A percentile compares a stretch with the other conserved stretches of the same genome.
phyloP scores from a whole-genome alignment of 2,797 vertebrate genomes.

The Rhinatrema bivittatum region DNA sequence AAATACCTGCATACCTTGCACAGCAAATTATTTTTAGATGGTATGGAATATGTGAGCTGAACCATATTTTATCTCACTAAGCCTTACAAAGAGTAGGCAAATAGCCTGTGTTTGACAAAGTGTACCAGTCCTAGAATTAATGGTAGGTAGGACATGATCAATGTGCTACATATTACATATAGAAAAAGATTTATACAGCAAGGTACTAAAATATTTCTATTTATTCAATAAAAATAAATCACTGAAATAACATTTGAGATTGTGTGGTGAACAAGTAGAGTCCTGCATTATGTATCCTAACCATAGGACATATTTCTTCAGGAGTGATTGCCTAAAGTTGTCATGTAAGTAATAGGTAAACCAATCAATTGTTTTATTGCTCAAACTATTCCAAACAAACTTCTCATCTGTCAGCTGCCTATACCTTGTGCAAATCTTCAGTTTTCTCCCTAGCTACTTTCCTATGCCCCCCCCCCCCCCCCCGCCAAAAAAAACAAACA shows the following conservation, averaged over 20 bases:
- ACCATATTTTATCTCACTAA: background rate
- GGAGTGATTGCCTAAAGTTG: constrained; percentile 3
- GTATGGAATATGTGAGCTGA: background rate
- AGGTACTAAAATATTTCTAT: background rate
- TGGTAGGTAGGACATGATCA: background rate
- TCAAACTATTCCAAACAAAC: background rate
- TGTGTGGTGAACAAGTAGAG: background rate
- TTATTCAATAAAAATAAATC: constrained; percentile 2
- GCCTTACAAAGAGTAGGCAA: background rate
- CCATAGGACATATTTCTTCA: background rate
- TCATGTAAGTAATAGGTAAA: constrained; percentile 1
- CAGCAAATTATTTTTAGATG: constrained; percentile 3
- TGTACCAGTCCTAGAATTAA: background rate
- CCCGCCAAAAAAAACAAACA: too few relatives aligned
- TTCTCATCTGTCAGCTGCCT: background rate
- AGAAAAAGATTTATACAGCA: background rate
- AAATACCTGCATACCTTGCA: background rate
- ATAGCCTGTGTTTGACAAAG: background rate
- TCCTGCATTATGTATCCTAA: background rate
- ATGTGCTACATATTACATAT: background rate
- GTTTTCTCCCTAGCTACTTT: background rate
- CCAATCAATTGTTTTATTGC: constrained; percentile 5
- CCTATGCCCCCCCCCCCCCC: too few relatives aligned
- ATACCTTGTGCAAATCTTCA: background rate
- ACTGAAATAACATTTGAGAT: background rate